phyloP scores from a whole-genome alignment of 2,113 vertebrate species.

The Neodon shergylaensis region DNA sequence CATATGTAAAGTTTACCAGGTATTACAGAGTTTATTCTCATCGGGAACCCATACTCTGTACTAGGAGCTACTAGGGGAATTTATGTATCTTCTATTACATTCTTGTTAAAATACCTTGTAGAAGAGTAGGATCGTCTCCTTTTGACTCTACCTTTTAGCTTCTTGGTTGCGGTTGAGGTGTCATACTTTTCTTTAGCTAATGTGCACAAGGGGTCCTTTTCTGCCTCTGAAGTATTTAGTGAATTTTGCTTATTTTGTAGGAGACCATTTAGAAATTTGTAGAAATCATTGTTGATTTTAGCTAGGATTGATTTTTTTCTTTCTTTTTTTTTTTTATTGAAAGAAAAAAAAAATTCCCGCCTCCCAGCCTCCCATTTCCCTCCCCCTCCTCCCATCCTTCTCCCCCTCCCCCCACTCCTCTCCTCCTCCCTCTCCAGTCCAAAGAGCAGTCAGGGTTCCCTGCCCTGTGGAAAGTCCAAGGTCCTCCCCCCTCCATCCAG shows the following conservation, averaged over 20 bases:
- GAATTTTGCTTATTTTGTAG: conserved; percentile 2
- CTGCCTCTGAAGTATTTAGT: conserved; percentile 20
- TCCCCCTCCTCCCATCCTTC: too few species aligned
- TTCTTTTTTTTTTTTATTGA: too few species aligned
- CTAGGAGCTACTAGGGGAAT: background rate
- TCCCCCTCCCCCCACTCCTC: too few species aligned
- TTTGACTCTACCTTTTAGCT: background rate
- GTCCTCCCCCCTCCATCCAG: too few species aligned
- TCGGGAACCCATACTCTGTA: background rate
- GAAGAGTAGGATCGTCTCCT: background rate
- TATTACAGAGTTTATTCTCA: conserved; percentile 4
- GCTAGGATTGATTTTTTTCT: conserved; percentile 19
- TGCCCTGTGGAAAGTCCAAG: too few species aligned
- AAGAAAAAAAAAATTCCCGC: too few species aligned
- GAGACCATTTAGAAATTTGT: conserved; percentile 4
- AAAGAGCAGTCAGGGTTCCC: too few species aligned
- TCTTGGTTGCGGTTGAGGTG: background rate
- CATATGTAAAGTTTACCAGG: conserved; percentile 19
- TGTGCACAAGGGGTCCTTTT: background rate
- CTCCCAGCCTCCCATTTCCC: too few species aligned
- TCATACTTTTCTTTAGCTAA: background rate
- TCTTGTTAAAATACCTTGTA: background rate
- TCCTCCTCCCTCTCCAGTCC: too few species aligned
- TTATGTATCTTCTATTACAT: background rate
- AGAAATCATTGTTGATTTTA: conserved; percentile 28